Base-by-base conservation (phyloP, 2,888 invertebrate species). In the Cheilosia variabilis region DNA sequence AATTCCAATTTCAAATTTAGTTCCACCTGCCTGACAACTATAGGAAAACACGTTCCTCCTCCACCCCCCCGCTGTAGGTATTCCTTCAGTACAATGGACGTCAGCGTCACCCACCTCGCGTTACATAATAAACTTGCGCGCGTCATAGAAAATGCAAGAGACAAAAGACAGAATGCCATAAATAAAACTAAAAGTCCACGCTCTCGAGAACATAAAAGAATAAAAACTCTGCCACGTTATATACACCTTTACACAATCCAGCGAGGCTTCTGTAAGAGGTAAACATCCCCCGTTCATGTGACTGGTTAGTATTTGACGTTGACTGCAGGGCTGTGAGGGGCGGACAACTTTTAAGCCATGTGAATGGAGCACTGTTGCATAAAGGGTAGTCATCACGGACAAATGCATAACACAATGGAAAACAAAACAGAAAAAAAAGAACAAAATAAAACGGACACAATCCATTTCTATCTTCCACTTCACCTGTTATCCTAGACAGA, bases 1-100 rank as follows among this genome's bases (percentile, higher is more conserved):
- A 52, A 52, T 72, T 60, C 41, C 37, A 55, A 63, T 53, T 57
- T n/a, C 41, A 19, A 47, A 58, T 53, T 69, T 53, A 60, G 62
- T 69, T 77, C 27, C 77, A 77, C 77, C 77, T 77, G 77, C 77
- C 77, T 69, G 77, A 57, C 77, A 77, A 31, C 50, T 57, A 9
- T 9, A 9, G 9, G 10, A 43, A 27, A 60, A 27, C 34, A 31
- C 24, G 50, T 17, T 45, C n/a, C n/a, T 27, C 5, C 27, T 27
- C 27, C 27, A 27, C 17, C 47, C n/a, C 5, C n/a, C 45, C 17
- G 15, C 22, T 45, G 22, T 10, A 37, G n/a, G 27, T 31, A 22
- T 15, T 55, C n/a, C 58, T 2, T 58, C 50, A 47, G 37, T 31
- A n/a, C 31, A 22, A 63, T 45, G 62, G 24, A 62, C 52, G 66